A percentile compares a stretch with the other conserved stretches of the same genome.
These are phyloP conservation scores for Eubucco bourcierii DNA, from an alignment of 2,113 vertebrate species.

Conservation along the genomic window DNA sequence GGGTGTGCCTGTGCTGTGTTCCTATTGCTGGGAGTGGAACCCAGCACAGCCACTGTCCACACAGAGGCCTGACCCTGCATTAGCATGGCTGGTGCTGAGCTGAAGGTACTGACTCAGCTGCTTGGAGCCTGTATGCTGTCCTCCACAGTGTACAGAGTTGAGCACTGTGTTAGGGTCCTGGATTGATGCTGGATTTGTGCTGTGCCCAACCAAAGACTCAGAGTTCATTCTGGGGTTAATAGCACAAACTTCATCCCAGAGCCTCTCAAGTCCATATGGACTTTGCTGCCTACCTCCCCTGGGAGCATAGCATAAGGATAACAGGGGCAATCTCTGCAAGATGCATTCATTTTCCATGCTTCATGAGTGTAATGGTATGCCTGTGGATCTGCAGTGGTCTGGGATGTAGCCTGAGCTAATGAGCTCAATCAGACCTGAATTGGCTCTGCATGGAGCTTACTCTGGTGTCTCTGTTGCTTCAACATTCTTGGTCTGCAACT, in stretches of 20 bases:
- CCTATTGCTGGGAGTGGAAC: background rate
- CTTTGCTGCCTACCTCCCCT: background rate
- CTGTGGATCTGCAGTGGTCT: background rate
- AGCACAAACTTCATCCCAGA: background rate
- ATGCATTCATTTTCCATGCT: background rate
- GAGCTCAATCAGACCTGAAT: background rate
- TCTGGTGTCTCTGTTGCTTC: background rate
- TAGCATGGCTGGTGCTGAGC: accelerated
- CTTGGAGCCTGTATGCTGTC: background rate
- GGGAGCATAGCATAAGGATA: background rate
- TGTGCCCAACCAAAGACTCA: background rate
- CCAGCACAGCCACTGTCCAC: background rate
- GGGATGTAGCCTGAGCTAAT: background rate
- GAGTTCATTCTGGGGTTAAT: background rate
- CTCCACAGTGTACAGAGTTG: background rate
- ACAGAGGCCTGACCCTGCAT: background rate
- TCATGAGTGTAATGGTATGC: background rate
- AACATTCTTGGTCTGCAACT: background rate
- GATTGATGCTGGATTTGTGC: background rate
- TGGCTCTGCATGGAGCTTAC: background rate
- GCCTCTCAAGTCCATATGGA: background rate
- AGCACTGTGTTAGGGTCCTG: background rate
- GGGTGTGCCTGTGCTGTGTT: accelerated
- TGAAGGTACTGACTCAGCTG: accelerated
- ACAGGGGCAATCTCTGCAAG: background rate